phyloP scores from a whole-genome alignment of 2,797 vertebrate genomes.

The Vireo griseus region DNA sequence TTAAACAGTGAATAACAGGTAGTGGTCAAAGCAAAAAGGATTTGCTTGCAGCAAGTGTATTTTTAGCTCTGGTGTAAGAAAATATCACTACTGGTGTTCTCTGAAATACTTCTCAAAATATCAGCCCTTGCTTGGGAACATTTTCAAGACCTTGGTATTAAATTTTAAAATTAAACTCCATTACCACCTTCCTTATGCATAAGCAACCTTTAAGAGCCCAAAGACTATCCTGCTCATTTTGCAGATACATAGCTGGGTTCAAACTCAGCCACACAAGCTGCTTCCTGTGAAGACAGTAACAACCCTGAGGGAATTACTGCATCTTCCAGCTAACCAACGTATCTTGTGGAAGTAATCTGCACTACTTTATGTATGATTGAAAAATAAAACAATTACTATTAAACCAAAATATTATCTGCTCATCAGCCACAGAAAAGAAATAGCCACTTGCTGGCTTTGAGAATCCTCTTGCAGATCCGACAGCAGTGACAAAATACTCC shows the following conservation, averaged over 20 bases:
- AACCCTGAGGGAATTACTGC: background rate
- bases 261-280: constrained; percentile 5
- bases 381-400: background rate
- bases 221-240: background rate
- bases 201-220: constrained; percentile 9
- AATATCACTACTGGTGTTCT: background rate
- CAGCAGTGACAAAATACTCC: background rate
- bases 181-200: background rate
- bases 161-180: constrained; percentile 7
- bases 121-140: constrained; percentile 1
- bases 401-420: background rate
- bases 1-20: background rate
- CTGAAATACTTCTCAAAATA: constrained; percentile 18
- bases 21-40: background rate
- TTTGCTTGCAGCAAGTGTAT: background rate
- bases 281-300: background rate
- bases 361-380: background rate
- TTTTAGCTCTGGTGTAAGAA: background rate
- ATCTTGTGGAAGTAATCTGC: background rate
- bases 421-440: background rate
- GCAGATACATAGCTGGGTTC: background rate
- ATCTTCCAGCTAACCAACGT: background rate
- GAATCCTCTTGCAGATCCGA: background rate
- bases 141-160: background rate
- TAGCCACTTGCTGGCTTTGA: background rate